phyloP scores from a whole-genome alignment of 1,140 invertebrate species.

The Acyrthosiphon pisum region DNA sequence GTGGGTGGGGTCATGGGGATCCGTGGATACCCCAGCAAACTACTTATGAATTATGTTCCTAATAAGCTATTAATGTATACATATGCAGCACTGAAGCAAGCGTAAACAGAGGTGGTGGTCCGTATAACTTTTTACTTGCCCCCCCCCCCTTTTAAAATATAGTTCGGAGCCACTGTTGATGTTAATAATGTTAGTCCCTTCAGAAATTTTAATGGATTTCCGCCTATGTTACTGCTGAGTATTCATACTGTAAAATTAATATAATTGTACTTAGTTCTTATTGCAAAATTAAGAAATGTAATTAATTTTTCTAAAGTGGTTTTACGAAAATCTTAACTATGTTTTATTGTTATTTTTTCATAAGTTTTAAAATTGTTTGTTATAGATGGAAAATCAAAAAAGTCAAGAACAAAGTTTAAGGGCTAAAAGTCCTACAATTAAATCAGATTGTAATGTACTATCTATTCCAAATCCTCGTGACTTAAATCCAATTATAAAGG shows the following conservation, averaged over 20 bases:
- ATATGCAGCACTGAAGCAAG: no score
- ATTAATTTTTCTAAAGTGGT: not conserved
- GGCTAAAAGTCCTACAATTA: slow-evolving; percentile 17
- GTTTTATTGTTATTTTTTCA: not conserved
- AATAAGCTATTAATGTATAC: no score
- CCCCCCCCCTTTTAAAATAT: no score
- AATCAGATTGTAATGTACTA: not conserved
- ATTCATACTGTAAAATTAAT: not conserved
- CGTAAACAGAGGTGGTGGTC: no score
- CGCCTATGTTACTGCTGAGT: not conserved
- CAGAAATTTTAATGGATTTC: no score
- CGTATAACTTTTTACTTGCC: no score
- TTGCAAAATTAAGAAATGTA: not conserved
- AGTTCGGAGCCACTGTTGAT: no score
- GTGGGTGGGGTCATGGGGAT: no score
- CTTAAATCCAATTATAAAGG: not conserved
- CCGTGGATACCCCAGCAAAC: no score
- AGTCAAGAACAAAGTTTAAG: not conserved
- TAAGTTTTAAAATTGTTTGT: not conserved
- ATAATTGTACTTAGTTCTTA: not conserved
- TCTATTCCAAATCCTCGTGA: not conserved
- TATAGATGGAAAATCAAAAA: slow-evolving; percentile 19
- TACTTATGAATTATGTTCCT: no score
- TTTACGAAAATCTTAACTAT: not conserved
- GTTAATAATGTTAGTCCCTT: no score